A percentile compares a stretch with the other conserved stretches of the same genome.
These are phyloP conservation scores for Danio kyathit DNA, from an alignment of 2,797 vertebrate species.

Conservation along the genomic window DNA sequence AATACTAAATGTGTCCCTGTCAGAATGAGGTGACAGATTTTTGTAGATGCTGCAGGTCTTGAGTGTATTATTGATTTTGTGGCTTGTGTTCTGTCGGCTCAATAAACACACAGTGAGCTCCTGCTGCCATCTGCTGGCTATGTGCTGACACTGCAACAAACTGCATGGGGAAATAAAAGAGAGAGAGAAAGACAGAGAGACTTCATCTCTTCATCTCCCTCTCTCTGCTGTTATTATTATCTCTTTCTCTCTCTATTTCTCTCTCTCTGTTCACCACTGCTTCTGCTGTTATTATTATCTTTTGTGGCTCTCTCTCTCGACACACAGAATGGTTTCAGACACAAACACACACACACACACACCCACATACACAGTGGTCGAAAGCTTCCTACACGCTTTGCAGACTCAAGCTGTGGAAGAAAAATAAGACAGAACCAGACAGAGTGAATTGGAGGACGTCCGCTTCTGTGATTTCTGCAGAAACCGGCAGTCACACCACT, in stretches of 20 bases:
- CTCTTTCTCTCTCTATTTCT: not conserved
- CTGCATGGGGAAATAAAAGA: not conserved
- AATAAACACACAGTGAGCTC: constrained; percentile 9
- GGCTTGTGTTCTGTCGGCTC: not conserved
- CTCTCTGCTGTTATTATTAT: not conserved
- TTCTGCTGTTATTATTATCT: not conserved
- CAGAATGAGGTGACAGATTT: not conserved
- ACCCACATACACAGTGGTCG: not conserved
- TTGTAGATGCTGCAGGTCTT: not conserved
- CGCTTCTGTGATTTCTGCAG: not conserved
- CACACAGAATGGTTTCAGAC: constrained; percentile 1
- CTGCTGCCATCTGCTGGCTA: constrained; percentile 44
- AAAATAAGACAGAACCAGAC: not conserved
- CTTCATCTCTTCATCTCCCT: no score
- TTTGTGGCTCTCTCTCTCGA: not conserved
- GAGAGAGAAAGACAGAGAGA: not conserved
- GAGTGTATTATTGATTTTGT: no score
- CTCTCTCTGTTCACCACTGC: not conserved
- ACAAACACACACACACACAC: not conserved
- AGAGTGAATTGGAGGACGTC: not conserved
- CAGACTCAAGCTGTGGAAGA: constrained; percentile 16
- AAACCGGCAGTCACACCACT: not conserved
- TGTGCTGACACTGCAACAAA: constrained; percentile 15
- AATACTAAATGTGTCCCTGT: no score
- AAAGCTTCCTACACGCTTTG: constrained; percentile 11